Percentiles rank a stretch among this genome's conserved stretches.
Evolutionary conservation across 2,888 invertebrate species (phyloP).

Genomic region (Dryococelus australis): DNA sequence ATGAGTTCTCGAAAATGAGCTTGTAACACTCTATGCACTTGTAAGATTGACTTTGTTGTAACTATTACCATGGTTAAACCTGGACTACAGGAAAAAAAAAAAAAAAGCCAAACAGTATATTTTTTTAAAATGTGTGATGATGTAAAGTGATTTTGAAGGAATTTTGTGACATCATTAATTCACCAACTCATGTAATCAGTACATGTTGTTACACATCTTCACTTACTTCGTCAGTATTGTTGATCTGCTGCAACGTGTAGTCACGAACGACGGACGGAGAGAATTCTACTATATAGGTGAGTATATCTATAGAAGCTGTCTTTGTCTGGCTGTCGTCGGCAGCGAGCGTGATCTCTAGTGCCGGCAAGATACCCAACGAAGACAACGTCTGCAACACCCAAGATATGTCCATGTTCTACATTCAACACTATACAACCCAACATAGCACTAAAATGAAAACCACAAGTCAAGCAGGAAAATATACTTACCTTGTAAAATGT

Average conservation of each 20-base stretch:
- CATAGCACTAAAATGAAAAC: background rate
- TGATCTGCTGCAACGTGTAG: slow-evolving; percentile 89
- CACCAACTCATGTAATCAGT: no score
- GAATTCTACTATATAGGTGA: slow-evolving; percentile 98
- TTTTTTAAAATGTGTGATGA: no score
- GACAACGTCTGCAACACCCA: slow-evolving; percentile 71
- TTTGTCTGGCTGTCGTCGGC: slow-evolving; percentile 94
- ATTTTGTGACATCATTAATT: no score
- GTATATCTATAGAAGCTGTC: slow-evolving; percentile 96
- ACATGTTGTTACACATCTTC: no score
- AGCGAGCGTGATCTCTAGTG: slow-evolving; percentile 88
- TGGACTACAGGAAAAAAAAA: no score
- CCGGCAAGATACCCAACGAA: slow-evolving; percentile 85
- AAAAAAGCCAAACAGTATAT: no score
- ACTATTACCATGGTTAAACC: no score
- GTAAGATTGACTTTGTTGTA: no score
- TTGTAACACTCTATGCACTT: no score
- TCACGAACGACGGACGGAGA: slow-evolving; percentile 97
- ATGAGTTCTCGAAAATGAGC: no score
- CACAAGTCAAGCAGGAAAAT: background rate
- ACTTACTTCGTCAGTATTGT: slow-evolving; percentile 85
- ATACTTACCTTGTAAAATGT: slow-evolving; percentile 84
- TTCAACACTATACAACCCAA: background rate
- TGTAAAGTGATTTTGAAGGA: no score
- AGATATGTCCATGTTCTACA: background rate